These are phyloP conservation scores for Atrichornis clamosus DNA, from an alignment of 2,113 vertebrate genomes.

Conservation along the genomic window DNA sequence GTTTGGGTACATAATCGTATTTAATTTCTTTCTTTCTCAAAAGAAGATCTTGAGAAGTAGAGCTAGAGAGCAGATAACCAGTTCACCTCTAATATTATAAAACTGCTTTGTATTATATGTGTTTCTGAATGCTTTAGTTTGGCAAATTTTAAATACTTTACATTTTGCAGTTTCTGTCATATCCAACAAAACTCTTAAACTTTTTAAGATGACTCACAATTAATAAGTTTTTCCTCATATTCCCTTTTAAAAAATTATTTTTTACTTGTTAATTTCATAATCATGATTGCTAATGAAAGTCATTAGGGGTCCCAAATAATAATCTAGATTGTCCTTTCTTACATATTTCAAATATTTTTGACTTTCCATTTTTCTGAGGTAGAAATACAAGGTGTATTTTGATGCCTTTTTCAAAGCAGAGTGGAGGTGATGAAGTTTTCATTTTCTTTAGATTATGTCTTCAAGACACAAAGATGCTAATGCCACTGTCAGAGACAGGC, in stretches of 20 bases:
- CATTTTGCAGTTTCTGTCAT: neutral
- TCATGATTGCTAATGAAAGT: neutral
- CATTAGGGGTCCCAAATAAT: neutral
- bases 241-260: neutral
- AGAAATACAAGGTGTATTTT: neutral
- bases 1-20: conserved; percentile 9
- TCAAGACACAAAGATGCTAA: neutral
- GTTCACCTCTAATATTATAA: neutral
- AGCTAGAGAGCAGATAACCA: neutral
- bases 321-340: neutral
- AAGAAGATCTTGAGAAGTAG: neutral
- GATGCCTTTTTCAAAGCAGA: neutral
- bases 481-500: neutral
- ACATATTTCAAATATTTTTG: neutral
- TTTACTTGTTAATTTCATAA: neutral
- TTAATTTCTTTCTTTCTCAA: neutral
- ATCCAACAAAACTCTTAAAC: neutral
- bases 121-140: neutral
- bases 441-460: neutral
- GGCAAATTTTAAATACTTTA: neutral
- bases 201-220: neutral
- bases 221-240: neutral
- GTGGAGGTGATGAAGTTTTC: neutral
- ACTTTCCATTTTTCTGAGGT: neutral
- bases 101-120: neutral